Conservation (phyloP, 2,113 vertebrate species). For the Aplodontia rufa region DNA sequence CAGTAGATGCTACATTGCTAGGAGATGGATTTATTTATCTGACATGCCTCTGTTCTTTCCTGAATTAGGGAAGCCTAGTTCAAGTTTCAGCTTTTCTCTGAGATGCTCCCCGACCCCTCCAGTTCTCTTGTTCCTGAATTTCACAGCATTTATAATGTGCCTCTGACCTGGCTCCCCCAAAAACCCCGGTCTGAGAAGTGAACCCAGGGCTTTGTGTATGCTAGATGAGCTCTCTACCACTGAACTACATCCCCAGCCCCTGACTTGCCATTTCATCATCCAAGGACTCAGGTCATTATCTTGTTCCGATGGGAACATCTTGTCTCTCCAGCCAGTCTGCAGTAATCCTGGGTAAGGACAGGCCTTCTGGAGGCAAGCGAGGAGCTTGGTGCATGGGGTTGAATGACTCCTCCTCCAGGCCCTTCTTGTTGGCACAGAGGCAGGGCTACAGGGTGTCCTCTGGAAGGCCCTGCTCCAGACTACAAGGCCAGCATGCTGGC, state of each 20-base stretch:
- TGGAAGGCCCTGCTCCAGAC: neutral
- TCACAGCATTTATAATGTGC: neutral
- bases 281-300: neutral
- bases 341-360: neutral
- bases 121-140: neutral
- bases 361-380: neutral
- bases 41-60: neutral
- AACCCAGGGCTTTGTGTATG: no score
- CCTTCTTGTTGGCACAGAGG: neutral
- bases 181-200: no score
- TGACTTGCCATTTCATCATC: neutral
- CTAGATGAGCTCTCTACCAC: no score
- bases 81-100: neutral
- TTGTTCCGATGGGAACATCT: slow-evolving; percentile 1
- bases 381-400: neutral
- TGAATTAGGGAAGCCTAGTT: neutral
- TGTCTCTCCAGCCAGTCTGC: neutral
- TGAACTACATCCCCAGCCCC: neutral
- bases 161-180: neutral
- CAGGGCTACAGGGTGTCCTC: neutral
- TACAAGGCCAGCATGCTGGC: neutral
- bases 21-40: neutral
- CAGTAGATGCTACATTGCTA: neutral
- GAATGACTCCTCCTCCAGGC: neutral
- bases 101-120: neutral